phyloP scores from a whole-genome alignment of 23 tunicate species.

The Trididemnum nubilum region DNA sequence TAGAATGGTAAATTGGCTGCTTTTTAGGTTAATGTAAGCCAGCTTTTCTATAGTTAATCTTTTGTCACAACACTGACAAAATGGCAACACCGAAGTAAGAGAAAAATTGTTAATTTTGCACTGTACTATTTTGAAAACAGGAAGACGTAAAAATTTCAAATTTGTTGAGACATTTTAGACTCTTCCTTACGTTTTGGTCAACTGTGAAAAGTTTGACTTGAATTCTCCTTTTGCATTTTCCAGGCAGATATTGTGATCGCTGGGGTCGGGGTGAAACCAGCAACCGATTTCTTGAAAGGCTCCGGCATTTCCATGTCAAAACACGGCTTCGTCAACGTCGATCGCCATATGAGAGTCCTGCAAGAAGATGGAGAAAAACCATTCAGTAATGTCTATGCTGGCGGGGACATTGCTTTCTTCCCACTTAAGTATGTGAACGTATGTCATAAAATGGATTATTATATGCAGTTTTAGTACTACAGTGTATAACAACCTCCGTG shows the following conservation, averaged over 20 bases:
- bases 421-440: conserved; percentile 80
- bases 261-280: conserved; percentile 89
- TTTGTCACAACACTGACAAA: too few relatives aligned
- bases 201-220: too few relatives aligned
- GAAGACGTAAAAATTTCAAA: too few relatives aligned
- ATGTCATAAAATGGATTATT: too few relatives aligned
- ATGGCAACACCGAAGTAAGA: too few relatives aligned
- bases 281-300: conserved; percentile 72
- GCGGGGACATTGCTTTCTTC: conserved; percentile 89
- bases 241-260: conserved; percentile 86
- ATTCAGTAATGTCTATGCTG: conserved; percentile 71
- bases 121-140: too few relatives aligned
- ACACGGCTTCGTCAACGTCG: conserved; percentile 76
- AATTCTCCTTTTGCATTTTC: background rate
- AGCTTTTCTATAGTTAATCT: too few relatives aligned
- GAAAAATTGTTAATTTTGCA: too few relatives aligned
- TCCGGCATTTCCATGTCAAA: conserved; percentile 48
- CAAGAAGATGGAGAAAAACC: conserved; percentile 36
- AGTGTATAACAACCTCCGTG: background rate
- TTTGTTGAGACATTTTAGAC: too few relatives aligned
- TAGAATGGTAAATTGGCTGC: too few relatives aligned
- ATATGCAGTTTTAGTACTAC: background rate
- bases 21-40: too few relatives aligned
- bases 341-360: conserved; percentile 60
- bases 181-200: too few relatives aligned